Base-by-base conservation (phyloP, 2,797 vertebrate species). In the Etheostoma perlongum region DNA sequence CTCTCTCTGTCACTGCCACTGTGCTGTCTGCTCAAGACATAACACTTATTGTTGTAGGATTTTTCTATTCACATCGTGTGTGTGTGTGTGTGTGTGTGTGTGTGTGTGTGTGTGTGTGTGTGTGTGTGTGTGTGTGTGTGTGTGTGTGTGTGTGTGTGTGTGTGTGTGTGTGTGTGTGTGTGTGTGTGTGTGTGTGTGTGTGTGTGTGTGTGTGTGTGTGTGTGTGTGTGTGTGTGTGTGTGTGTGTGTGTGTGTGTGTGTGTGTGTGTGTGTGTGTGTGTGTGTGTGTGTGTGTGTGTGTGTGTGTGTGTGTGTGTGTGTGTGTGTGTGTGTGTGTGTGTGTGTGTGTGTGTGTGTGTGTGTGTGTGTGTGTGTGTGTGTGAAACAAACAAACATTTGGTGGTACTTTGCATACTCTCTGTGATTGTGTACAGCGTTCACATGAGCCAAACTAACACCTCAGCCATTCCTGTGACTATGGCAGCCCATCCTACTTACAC, bases 361-460 rank as follows among this genome's bases (percentile, higher is more conserved):
- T 60, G 16, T 63, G 58, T 54, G 13, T 77, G 55, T 49, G 51
- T 5, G 19, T 3, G 25, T 57, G 33, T 46, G n/a, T 30, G 67
- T 64, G 25, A 27, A 27, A 27, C 3, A 27, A 30, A 30, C 71
- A 21, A 54, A 82, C 64, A 55, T 77, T 67, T 78, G 74, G 75
- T 79, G 85, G 89, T 70, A 88, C 89, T 91, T 92, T 92, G 90
- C 91, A 90, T 87, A 72, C 44, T 57, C 65, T 57, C 65, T 57
- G 68, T 53, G 44, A 57, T 9, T 7, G n/a, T 67, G 57, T 74
- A 54, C 53, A 40, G 67, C 2, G 4, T 55, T 77, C 73, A 70
- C 36, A 48, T 30, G 70, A 69, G 48, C 60, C 44, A 33, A 73
- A 71, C 62, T 42, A 54, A 79, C 63, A 59, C 66, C 27, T 36